A percentile compares a stretch with the other conserved stretches of the same genome.
phyloP scores from a whole-genome alignment of 2,797 vertebrate genomes.

The Chelmon rostratus region DNA sequence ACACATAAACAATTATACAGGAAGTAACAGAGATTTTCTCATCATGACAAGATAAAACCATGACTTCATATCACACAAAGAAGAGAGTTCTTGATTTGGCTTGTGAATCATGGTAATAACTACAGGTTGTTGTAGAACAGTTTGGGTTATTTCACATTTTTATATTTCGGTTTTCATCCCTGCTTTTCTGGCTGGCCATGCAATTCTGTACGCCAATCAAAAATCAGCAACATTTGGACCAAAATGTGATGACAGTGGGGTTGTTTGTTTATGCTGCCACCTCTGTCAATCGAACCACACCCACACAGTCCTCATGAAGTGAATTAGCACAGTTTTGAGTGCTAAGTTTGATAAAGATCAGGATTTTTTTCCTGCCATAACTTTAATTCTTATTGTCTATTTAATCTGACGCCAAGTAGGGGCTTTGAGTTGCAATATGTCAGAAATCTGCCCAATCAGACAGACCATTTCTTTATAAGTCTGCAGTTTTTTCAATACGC shows the following conservation, averaged over 20 bases:
- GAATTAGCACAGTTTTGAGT: not conserved
- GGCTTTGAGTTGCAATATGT: not conserved
- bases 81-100: slow-evolving; percentile 1
- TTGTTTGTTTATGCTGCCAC: not conserved
- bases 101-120: slow-evolving; percentile 17
- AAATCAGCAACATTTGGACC: no score
- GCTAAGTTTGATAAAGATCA: not conserved
- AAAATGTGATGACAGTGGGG: not conserved
- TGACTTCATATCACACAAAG: not conserved
- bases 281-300: not conserved
- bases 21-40: not conserved
- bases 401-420: not conserved
- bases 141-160: no score
- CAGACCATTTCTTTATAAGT: not conserved
- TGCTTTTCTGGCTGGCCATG: no score
- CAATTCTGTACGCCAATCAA: no score
- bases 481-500: not conserved
- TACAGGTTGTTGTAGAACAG: not conserved
- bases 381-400: not conserved
- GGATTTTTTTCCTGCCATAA: not conserved
- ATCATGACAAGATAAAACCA: not conserved
- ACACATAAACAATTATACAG: not conserved
- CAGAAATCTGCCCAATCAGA: not conserved
- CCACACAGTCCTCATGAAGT: not conserved
- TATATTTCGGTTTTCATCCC: no score